A percentile compares a stretch with the other conserved stretches of the same genome.
These are phyloP conservation scores for Machimus atricapillus DNA, from an alignment of 2,888 invertebrate genomes.

Conservation along the genomic window DNA sequence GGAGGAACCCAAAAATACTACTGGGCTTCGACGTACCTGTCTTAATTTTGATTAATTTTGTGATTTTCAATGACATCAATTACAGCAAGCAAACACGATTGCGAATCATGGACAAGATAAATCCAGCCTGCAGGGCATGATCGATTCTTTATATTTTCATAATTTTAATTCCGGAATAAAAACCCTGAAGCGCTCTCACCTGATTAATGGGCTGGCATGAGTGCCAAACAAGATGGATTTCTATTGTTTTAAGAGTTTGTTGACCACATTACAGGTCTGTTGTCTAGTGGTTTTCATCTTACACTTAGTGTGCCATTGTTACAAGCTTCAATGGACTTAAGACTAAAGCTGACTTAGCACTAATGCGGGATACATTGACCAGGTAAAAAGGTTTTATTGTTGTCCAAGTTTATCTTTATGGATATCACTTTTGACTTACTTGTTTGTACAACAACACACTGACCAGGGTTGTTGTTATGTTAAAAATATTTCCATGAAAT, in stretches of 20 bases:
- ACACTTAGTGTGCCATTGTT: not conserved
- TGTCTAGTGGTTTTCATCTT: not conserved
- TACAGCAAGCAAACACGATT: not conserved
- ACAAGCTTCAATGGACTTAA: not conserved
- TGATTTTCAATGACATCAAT: not conserved
- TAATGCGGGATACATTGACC: not conserved
- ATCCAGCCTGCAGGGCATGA: not conserved
- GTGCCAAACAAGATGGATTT: not conserved
- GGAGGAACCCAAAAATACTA: not conserved
- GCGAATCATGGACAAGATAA: not conserved
- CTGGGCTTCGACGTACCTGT: not conserved
- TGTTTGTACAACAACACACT: not conserved
- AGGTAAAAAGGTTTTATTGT: not conserved
- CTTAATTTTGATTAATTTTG: not conserved
- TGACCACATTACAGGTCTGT: not conserved
- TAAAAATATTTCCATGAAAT: not conserved
- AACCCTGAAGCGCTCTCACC: not conserved
- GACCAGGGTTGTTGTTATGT: not conserved
- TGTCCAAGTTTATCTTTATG: conserved; percentile 18
- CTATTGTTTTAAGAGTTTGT: not conserved
- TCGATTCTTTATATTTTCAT: not conserved
- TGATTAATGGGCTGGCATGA: not conserved
- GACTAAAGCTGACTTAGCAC: not conserved
- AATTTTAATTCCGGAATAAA: not conserved
- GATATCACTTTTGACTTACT: not conserved